These are phyloP conservation scores for Dromiciops gliroides DNA, from an alignment of 2,113 vertebrate species.

Conservation along the genomic window DNA sequence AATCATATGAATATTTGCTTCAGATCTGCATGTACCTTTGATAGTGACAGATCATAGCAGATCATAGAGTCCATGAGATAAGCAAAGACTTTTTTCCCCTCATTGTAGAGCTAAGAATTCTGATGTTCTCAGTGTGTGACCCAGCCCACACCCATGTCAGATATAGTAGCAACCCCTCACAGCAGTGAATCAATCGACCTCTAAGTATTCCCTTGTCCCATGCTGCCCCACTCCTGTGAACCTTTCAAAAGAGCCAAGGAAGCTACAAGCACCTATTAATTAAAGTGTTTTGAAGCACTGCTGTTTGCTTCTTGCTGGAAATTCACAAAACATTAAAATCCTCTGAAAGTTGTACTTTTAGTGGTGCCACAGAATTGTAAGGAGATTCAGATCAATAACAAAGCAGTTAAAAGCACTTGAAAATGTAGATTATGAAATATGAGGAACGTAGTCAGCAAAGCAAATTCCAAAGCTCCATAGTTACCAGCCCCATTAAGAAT, in stretches of 20 bases:
- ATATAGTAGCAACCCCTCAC: neutral
- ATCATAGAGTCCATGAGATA: neutral
- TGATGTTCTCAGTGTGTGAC: neutral
- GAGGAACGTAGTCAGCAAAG: conserved; percentile 67
- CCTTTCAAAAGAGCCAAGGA: conserved; percentile 29
- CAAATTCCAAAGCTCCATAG: conserved; percentile 62
- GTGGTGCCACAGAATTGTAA: conserved; percentile 38
- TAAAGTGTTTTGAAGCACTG: conserved; percentile 48
- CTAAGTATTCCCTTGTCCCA: neutral
- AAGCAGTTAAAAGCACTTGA: conserved; percentile 64
- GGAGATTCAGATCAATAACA: conserved; percentile 64
- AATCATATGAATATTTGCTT: neutral
- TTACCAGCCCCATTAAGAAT: conserved; percentile 72
- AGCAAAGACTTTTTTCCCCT: neutral
- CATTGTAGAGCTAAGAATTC: neutral
- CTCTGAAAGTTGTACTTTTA: neutral
- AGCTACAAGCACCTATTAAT: conserved; percentile 13
- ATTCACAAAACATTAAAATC: conserved; percentile 58
- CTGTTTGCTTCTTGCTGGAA: conserved; percentile 40
- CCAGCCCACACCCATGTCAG: neutral
- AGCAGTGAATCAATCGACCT: neutral
- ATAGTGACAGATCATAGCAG: neutral
- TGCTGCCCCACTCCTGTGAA: neutral
- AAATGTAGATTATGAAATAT: conserved; percentile 70
- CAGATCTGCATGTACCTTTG: neutral